A percentile compares a stretch with the other conserved stretches of the same genome.
Evolutionary conservation across 2,888 invertebrate species (phyloP).

Genomic region (Hirtodrosophila trivittata): DNA sequence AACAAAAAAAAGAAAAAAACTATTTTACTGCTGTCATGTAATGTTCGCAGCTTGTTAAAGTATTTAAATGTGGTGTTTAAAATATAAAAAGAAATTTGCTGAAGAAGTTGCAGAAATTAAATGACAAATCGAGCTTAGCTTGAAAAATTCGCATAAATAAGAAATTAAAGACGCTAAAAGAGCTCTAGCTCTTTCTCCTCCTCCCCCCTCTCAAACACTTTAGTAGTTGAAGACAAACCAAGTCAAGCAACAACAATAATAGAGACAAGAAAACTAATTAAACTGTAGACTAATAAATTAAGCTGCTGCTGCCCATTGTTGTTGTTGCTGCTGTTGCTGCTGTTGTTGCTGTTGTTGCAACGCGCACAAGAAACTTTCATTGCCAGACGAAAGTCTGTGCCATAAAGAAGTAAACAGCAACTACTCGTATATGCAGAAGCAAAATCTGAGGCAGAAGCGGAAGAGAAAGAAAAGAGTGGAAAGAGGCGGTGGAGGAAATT

Average conservation of each 20-base stretch:
- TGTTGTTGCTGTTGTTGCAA: slow-evolving; percentile 42
- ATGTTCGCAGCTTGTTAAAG: slow-evolving; percentile 18
- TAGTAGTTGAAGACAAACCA: slow-evolving; percentile 2
- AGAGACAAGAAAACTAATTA: slow-evolving; percentile 65
- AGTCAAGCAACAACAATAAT: slow-evolving; percentile 32
- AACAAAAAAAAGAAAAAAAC: neutral
- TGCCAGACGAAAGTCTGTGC: slow-evolving; percentile 71
- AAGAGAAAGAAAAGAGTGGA: slow-evolving; percentile 2
- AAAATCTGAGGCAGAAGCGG: slow-evolving; percentile 34
- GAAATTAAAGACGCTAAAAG: slow-evolving; percentile 44
- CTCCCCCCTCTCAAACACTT: neutral
- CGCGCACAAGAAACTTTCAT: slow-evolving; percentile 66
- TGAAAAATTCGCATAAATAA: slow-evolving; percentile 37
- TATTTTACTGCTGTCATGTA: slow-evolving; percentile 22
- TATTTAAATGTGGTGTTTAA: slow-evolving; percentile 2
- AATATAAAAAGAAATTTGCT: slow-evolving; percentile 25
- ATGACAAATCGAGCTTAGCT: slow-evolving; percentile 32
- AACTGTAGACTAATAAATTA: slow-evolving; percentile 74
- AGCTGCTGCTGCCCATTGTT: slow-evolving; percentile 49
- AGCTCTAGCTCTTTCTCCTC: neutral
- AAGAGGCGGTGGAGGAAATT: slow-evolving; percentile 1
- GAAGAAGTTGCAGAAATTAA: slow-evolving; percentile 13
- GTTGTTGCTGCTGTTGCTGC: slow-evolving; percentile 23
- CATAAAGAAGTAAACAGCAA: slow-evolving; percentile 67
- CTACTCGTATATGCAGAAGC: slow-evolving; percentile 9